These are phyloP conservation scores for Portunus trituberculatus DNA, from an alignment of 1,140 invertebrate genomes.

Conservation along the genomic window DNA sequence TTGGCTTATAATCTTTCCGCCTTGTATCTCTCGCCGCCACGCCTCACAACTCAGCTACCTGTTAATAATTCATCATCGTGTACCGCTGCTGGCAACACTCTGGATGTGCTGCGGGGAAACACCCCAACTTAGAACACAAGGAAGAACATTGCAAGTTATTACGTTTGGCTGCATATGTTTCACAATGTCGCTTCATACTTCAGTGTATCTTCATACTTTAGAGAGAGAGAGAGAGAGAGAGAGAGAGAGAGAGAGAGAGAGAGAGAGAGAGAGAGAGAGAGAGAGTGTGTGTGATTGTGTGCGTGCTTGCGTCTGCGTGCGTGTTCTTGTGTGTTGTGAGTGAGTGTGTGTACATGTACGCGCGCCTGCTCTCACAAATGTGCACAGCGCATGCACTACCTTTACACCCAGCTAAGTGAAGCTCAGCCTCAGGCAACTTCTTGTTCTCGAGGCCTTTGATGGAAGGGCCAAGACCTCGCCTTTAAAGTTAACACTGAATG, in stretches of 20 bases:
- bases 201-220: too few relatives aligned
- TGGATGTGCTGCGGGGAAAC: neutral
- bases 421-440: neutral
- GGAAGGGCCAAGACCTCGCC: neutral
- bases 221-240: too few relatives aligned
- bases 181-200: too few relatives aligned
- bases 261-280: too few relatives aligned
- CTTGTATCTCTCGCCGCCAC: neutral
- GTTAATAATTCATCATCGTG: conserved; percentile 14
- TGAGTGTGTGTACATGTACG: neutral
- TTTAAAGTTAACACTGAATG: conserved; percentile 17
- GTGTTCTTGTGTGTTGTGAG: neutral
- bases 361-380: too few relatives aligned
- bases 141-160: too few relatives aligned
- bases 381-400: too few relatives aligned
- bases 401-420: neutral
- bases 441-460: conserved; percentile 3
- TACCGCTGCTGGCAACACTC: neutral
- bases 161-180: too few relatives aligned
- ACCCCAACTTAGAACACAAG: neutral
- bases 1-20: neutral
- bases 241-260: too few relatives aligned
- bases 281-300: neutral
- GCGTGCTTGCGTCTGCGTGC: neutral
- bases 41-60: neutral